Evolutionary conservation across 2,113 vertebrate species (phyloP), one percentile per base, ranked within the genome.

Genomic region (Zingel zingel): DNA sequence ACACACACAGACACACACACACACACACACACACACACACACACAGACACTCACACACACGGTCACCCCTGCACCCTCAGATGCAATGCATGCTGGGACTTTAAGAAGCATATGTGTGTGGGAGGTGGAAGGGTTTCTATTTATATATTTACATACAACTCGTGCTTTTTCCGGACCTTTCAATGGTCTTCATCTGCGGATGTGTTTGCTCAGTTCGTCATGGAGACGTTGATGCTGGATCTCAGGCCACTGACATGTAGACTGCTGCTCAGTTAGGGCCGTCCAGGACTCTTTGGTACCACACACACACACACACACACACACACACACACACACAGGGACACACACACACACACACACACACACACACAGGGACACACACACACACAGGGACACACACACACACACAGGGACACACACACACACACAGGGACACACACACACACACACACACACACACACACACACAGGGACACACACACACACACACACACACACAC

Each of bases 61-160:
- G 4, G 30, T 30, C 30, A 30, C 4, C 13, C 11, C 51, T n/a
- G 48, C 5, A 33, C 66, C 18, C 48, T n/a, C 43, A 1, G 70
- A 2, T 59, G 56, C 25, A 73, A 6, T 61, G 63, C 74, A 77
- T 77, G 54, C 75, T 68, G 54, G 64, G 54, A 78, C 19, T 47
- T 21, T 27, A 4, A 9, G 9, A 7, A 19, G 5, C 48, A 6
- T 3, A 11, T 23, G 11, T 8, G 13, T 13, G 48, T 33, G 13
- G 10, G 30, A 30, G 30, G 30, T 30, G 30, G 27, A 30, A 30
- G 30, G 30, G 30, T 30, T 30, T 30, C 30, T 30, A 5, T 30
- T 30, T 30, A 0, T 30, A 30, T 30, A 3, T 30, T 30, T 30
- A 30, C 3, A 2, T 30, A 2, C 27, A 3, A 30, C n/a, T n/a